Evolutionary conservation across 35 echinoderm and acorn worm species (phyloP).

Genomic region (Anneissia japonica): DNA sequence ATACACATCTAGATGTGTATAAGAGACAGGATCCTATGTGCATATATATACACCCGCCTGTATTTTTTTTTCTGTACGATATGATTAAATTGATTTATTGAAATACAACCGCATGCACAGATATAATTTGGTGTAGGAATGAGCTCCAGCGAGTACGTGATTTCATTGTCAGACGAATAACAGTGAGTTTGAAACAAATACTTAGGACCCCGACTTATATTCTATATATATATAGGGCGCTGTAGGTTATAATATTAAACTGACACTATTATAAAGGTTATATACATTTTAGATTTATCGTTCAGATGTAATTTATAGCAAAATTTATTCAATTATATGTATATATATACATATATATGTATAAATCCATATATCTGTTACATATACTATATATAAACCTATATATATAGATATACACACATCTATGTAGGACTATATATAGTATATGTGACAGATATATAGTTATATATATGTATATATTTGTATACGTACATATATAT

Average conservation of each 20-base stretch:
- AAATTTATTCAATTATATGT: background rate
- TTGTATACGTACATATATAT: background rate
- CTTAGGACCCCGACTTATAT: background rate
- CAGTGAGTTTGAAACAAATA: too few relatives aligned
- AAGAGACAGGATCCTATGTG: too few relatives aligned
- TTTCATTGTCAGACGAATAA: too few relatives aligned
- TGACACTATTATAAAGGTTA: background rate
- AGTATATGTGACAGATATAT: background rate
- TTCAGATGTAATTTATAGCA: background rate
- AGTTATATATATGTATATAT: conserved; percentile 4
- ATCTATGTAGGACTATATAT: background rate
- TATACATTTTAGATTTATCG: background rate
- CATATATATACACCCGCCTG: too few relatives aligned
- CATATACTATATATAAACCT: background rate
- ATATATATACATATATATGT: conserved; percentile 7
- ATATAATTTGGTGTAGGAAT: too few relatives aligned
- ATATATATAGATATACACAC: background rate
- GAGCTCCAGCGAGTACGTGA: too few relatives aligned
- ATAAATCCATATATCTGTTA: background rate
- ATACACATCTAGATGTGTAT: too few relatives aligned
- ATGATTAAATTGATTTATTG: too few relatives aligned
- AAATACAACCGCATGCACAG: too few relatives aligned
- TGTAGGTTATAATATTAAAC: background rate
- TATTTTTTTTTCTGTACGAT: too few relatives aligned
- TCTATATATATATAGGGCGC: background rate